These are phyloP conservation scores for Lycocerus yunnanus DNA, from an alignment of 2,888 invertebrate species.

Conservation along the genomic window DNA sequence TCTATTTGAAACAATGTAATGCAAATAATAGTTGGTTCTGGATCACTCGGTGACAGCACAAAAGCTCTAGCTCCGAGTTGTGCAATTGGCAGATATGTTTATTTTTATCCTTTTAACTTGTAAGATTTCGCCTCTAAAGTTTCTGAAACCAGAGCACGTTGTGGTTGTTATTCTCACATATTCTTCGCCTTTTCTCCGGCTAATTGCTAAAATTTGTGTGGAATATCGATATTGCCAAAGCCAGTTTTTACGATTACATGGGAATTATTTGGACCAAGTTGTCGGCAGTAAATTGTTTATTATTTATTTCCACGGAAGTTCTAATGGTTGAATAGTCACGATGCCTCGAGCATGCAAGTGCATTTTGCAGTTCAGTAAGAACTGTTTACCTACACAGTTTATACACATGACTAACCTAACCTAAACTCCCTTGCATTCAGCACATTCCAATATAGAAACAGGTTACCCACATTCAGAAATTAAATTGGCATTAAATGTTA, in stretches of 20 bases:
- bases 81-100: not conserved
- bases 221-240: not conserved
- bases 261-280: not conserved
- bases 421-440: slow-evolving; percentile 23
- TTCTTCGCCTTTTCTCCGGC: not conserved
- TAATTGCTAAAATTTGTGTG: not conserved
- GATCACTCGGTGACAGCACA: no score
- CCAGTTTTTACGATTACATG: not conserved
- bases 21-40: not conserved
- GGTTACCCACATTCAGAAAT: slow-evolving; percentile 40
- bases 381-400: slow-evolving; percentile 24
- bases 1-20: not conserved
- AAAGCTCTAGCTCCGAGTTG: no score
- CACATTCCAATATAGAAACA: slow-evolving; percentile 35
- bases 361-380: slow-evolving; percentile 26
- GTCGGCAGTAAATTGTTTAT: no score
- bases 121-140: not conserved
- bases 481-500: slow-evolving; percentile 38
- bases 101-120: not conserved
- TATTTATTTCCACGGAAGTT: slow-evolving; percentile 4
- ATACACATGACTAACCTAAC: slow-evolving; percentile 30
- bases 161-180: not conserved
- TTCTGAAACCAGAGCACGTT: not conserved
- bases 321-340: slow-evolving; percentile 21
- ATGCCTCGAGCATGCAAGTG: slow-evolving; percentile 25